Conservation (phyloP, 2,888 invertebrate species). For the Pammene aurita region DNA sequence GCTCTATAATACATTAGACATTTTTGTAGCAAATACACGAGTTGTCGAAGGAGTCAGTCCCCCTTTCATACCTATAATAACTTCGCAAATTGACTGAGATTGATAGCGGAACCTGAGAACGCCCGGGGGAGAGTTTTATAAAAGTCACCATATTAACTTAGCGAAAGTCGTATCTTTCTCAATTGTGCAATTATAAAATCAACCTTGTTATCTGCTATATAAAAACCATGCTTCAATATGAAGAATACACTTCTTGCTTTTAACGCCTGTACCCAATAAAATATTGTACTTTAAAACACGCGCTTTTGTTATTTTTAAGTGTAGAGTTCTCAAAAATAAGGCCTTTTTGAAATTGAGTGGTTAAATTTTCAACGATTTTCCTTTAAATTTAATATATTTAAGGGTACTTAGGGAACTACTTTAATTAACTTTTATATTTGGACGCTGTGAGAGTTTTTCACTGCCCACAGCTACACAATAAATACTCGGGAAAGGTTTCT, state of each 20-base stretch:
- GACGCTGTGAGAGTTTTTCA: too few species aligned
- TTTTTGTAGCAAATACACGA: background rate
- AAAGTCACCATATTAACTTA: conserved; percentile 15
- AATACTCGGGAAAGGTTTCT: too few species aligned
- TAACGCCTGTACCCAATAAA: background rate
- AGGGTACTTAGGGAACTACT: too few species aligned
- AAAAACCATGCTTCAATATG: background rate
- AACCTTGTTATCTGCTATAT: conserved; percentile 6
- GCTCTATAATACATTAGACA: background rate
- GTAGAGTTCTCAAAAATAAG: background rate
- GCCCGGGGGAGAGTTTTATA: conserved; percentile 40
- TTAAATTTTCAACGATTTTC: too few species aligned
- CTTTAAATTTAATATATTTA: too few species aligned
- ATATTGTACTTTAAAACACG: background rate
- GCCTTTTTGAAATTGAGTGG: background rate
- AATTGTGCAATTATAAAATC: conserved; percentile 3
- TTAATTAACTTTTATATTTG: too few species aligned
- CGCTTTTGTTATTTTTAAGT: background rate
- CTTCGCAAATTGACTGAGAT: conserved; percentile 46
- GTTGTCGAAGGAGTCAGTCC: conserved; percentile 24
- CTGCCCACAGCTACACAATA: too few species aligned
- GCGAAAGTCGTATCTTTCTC: background rate
- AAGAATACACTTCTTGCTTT: too few species aligned
- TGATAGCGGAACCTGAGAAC: conserved; percentile 43
- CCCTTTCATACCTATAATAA: conserved; percentile 41